A percentile compares a stretch with the other conserved stretches of the same genome.
Evolutionary conservation across 1,140 invertebrate species (phyloP).

Genomic region (Drosophila athabasca): DNA sequence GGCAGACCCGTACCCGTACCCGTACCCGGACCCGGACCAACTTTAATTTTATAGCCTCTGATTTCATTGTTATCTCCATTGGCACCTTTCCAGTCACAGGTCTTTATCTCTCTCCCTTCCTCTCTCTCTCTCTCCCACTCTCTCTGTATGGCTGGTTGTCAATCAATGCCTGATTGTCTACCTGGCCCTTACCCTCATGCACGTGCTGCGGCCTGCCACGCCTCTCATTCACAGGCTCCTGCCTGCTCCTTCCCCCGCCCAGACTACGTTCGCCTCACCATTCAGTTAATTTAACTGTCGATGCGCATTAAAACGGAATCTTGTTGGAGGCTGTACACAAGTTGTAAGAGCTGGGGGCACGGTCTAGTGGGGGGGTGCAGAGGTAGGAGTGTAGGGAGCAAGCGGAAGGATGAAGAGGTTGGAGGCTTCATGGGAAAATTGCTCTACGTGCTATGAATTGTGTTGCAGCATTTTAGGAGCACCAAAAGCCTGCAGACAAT

Average conservation of each 20-base stretch:
- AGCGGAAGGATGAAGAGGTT: constrained; percentile 1
- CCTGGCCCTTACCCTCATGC: constrained; percentile 10
- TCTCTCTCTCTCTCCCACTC: background rate
- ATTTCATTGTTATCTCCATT: too few species aligned
- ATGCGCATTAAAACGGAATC: constrained; percentile 61
- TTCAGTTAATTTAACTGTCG: constrained; percentile 61
- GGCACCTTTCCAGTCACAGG: too few species aligned
- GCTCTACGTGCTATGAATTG: constrained; percentile 61
- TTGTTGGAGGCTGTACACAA: constrained; percentile 37
- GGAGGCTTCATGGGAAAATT: constrained; percentile 52
- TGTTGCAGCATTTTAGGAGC: constrained; percentile 58
- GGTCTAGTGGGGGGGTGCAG: background rate
- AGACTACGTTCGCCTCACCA: background rate
- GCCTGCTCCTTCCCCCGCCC: background rate
- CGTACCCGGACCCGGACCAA: too few species aligned
- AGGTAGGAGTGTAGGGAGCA: background rate
- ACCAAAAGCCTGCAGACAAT: constrained; percentile 44
- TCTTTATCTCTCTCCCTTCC: constrained; percentile 5
- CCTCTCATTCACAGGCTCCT: constrained; percentile 20
- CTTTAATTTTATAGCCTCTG: too few species aligned
- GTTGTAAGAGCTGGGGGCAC: background rate
- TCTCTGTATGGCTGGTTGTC: constrained; percentile 20
- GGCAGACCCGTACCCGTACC: too few species aligned
- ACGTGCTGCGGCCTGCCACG: constrained; percentile 48
- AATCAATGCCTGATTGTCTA: constrained; percentile 51